Base-by-base conservation (phyloP, 2,113 vertebrate species). In the Peromyscus maniculatus region DNA sequence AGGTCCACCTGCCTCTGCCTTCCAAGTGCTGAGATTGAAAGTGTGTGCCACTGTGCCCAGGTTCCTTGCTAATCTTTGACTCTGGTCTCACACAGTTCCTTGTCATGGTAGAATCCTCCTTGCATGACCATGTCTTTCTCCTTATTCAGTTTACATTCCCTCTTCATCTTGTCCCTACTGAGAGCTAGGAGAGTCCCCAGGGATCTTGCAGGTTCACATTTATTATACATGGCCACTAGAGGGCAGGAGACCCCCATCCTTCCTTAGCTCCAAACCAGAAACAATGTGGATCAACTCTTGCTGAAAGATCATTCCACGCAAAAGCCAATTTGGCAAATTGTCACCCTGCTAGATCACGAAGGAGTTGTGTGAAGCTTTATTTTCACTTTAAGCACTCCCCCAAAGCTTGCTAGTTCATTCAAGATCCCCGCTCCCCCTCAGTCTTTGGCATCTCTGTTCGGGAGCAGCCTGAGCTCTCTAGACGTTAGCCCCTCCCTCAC, bases 141-240 rank as follows among this genome's bases (percentile, higher is more conserved):
- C 75, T 55, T 46, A 8, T 55, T 39, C 1, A 84, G 9, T 46
- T 33, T 57, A 82, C 66, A 26, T 66, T 24, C 10, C 12, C 36
- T 43, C 36, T 66, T 15, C 21, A 19, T 36, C 55, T 22, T 39
- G 4, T 2, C 12, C 12, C 46, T 59, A 16, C 3, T 0, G 16
- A 57, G 82, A 86, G 80, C 77, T 74, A 24, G 21, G 43, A 36
- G 10, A 78, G 33, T 2, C 10, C 0, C 52, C 26, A 7, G 16
- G 12, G 16, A 46, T 55, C 4, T 24, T 57, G 16, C 4, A 22
- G 8, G n/a, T 21, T 33, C 62, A 31, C 9, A 5, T 21, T 21
- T 0, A 24, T 92, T 95, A 43, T 22, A 49, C 21, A 10, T 2
- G 74, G 82, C 87, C 95, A 66, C 83, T 86, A 94, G 95, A 55